Evolutionary conservation across 2,888 invertebrate species (phyloP).

Genomic region (Adelphocoris suturalis): DNA sequence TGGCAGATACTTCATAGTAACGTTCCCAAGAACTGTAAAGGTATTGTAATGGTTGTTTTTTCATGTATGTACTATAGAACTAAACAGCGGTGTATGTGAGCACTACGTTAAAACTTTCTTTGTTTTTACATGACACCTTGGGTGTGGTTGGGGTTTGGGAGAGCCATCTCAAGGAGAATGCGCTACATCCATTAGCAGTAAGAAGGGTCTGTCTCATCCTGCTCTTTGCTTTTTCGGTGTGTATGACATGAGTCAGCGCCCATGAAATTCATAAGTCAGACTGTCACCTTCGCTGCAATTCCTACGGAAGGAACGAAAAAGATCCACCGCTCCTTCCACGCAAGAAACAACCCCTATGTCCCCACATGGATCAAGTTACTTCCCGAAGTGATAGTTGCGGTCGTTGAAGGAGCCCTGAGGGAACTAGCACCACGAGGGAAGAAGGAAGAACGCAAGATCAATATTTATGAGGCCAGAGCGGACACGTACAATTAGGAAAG

Average conservation of each 20-base stretch:
- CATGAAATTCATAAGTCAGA: constrained; percentile 54
- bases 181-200: constrained; percentile 40
- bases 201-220: background rate
- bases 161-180: background rate
- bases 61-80: too few species aligned
- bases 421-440: background rate
- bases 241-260: constrained; percentile 24
- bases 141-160: too few species aligned
- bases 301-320: constrained; percentile 17
- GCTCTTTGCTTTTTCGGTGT: background rate
- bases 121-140: too few species aligned
- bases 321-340: background rate
- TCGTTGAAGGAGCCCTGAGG: background rate
- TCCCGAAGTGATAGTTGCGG: background rate
- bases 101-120: too few species aligned
- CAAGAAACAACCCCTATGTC: constrained; percentile 19
- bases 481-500: constrained; percentile 58
- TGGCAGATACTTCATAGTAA: too few species aligned
- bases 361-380: constrained; percentile 60
- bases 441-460: constrained; percentile 40
- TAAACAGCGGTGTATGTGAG: too few species aligned
- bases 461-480: constrained; percentile 59
- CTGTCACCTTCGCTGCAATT: constrained; percentile 54
- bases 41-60: too few species aligned
- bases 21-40: too few species aligned